Evolutionary conservation across 2,888 invertebrate species (phyloP), one percentile per base, ranked within the genome.

Genomic region (Limnephilus auricula): DNA sequence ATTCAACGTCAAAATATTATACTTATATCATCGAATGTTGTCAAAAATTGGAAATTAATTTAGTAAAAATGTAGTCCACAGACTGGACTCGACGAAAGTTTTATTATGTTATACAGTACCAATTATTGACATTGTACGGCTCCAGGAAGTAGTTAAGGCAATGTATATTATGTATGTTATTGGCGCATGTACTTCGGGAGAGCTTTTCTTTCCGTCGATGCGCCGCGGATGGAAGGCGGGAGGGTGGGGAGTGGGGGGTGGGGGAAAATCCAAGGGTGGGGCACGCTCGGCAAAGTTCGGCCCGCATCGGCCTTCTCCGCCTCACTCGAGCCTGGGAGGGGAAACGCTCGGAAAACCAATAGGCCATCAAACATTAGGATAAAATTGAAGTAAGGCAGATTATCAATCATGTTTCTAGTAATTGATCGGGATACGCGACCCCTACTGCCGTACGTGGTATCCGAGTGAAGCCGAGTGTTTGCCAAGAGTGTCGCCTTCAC

Each of bases 171-270:
- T 65, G 94, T 95, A 94, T 95, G 94, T 94, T 95, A 94, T 94
- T 94, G 95, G 94, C 94, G 94, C 94, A 94, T 94, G 95, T 94
- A 94, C 94, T 87, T 94, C 94, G 95, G 94, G 94, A 94, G 94
- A 94, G 95, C 94, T 94, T 95, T 94, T 94, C 94, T 94, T 91
- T 91, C 86, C 89, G 91, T 91, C 91, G 92, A 92, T 91, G 95
- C 95, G 95, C 95, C 90, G 79, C 78, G 50, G 91, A 18, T 79
- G 84, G 84, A 89, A 31, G 78, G 91, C 91, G 91, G 90, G 92
- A 90, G 87, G 91, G 90, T n/a, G n/a, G n/a, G n/a, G n/a, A n/a
- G 87, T 34, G 88, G 89, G 91, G 82, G 40, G 87, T 90, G 91
- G 91, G 87, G 89, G 90, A 80, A 65, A 88, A 89, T 84, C 84